Conservation (phyloP, 1,140 invertebrate species). For the Drosophila sulfurigaster region DNA sequence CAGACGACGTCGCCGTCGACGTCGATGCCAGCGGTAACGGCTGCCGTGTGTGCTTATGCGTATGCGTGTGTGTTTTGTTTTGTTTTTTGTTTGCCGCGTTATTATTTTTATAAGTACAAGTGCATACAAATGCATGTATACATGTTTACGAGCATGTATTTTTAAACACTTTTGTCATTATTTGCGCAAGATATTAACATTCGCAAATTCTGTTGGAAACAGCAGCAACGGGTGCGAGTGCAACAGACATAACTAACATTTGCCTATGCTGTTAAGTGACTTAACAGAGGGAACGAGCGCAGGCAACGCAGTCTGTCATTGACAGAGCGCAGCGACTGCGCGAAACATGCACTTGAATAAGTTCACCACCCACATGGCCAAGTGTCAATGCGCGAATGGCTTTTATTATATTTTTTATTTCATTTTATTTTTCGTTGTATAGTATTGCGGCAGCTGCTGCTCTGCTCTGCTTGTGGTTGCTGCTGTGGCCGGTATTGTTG, state of each 20-base stretch:
- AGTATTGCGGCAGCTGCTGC: slow-evolving; percentile 14
- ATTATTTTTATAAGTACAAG: slow-evolving; percentile 40
- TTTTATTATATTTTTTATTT: slow-evolving; percentile 33
- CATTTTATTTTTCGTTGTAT: slow-evolving; percentile 9
- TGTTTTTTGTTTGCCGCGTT: slow-evolving; percentile 52
- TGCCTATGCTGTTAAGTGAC: slow-evolving; percentile 24
- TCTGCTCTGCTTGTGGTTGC: slow-evolving; percentile 18
- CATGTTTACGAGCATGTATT: slow-evolving; percentile 13
- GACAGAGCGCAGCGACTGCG: slow-evolving; percentile 39
- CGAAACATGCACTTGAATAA: slow-evolving; percentile 69
- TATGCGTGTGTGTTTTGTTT: slow-evolving; percentile 36
- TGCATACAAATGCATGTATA: slow-evolving; percentile 1
- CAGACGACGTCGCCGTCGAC: slow-evolving; percentile 41
- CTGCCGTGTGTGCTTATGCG: slow-evolving; percentile 23
- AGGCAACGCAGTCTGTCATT: slow-evolving; percentile 24
- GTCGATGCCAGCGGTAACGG: slow-evolving; percentile 5
- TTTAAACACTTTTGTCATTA: slow-evolving; percentile 35
- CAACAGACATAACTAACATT: slow-evolving; percentile 27
- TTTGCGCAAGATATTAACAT: slow-evolving; percentile 29
- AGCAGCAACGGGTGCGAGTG: not conserved
- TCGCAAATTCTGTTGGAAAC: slow-evolving; percentile 4
- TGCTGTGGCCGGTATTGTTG: slow-evolving; percentile 1
- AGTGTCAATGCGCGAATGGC: slow-evolving; percentile 55
- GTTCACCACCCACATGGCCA: slow-evolving; percentile 59
- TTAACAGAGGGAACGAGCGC: slow-evolving; percentile 29